Evolutionary conservation across 2,113 vertebrate species (phyloP), one percentile per base, ranked within the genome.

Genomic region (Zeus faber): DNA sequence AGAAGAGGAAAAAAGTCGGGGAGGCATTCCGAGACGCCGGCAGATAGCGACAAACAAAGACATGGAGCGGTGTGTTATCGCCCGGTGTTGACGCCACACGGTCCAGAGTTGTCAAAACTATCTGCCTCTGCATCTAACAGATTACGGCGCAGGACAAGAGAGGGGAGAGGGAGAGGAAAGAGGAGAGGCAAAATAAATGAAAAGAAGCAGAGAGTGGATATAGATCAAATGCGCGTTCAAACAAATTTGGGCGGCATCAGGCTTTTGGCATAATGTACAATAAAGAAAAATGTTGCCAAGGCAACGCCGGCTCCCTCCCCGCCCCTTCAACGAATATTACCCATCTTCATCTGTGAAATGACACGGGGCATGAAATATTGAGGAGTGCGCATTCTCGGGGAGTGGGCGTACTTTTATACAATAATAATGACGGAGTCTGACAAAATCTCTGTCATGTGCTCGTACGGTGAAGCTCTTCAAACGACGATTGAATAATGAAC

Each of bases 101-200:
- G 89, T 88, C 88, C 85, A 67, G 58, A 81, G 85, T 80, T 87
- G 86, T 89, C 80, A 88, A 88, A 88, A 85, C 81, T 83, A 89
- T 90, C 88, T 80, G 62, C 80, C 80, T 70, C 70, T 83, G 77
- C 79, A 86, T 88, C 65, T 65, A 47, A 2, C 2, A 76, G 77
- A 85, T 85, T 74, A 75, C 72, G 48, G 55, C 44, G 35, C 50
- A 31, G 49, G 50, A 62, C 53, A 45, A 49, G 29, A 51, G 14
- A 22, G n/a, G n/a, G 13, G 6, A 51, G 51, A 45, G 56, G 46
- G 49, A 49, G 26, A 5, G 7, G 26, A 29, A 29, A 29, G 26
- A 29, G 7, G 4, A 29, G 26, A 8, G 29, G 48, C 22, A 54
- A 62, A 40, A 40, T 43, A 65, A 54, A 72, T 70, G 25, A 62